Conservation (phyloP, 2,888 invertebrate species). For the Kuschelorhynchus macadamiae region DNA sequence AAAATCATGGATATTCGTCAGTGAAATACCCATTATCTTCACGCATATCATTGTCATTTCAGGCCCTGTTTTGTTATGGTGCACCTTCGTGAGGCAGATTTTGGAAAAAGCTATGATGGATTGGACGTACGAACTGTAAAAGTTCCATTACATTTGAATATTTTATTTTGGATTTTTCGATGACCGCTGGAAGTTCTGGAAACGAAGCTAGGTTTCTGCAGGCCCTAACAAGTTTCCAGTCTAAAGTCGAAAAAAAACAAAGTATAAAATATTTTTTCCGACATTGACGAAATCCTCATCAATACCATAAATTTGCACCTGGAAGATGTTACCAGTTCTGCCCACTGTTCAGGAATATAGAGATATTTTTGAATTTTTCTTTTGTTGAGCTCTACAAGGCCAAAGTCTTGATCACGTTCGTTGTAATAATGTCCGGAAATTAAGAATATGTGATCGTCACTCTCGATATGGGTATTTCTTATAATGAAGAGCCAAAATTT, state of each 20-base stretch:
- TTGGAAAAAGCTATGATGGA: neutral
- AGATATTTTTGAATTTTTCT: conserved; percentile 13
- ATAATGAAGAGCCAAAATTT: conserved; percentile 16
- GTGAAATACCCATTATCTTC: conserved; percentile 1
- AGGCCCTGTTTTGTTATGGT: neutral
- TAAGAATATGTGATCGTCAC: conserved; percentile 16
- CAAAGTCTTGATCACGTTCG: conserved; percentile 17
- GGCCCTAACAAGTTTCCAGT: no score
- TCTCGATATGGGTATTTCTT: conserved; percentile 18
- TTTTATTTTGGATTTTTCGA: conserved; percentile 1
- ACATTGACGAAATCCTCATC: conserved; percentile 6
- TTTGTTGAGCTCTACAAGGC: conserved; percentile 5
- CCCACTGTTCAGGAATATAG: conserved; percentile 18
- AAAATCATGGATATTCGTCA: conserved; percentile 12
- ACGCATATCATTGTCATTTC: neutral
- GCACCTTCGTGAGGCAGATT: conserved; percentile 14
- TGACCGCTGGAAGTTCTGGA: neutral
- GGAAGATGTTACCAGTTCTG: neutral
- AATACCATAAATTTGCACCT: neutral
- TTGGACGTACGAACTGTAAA: conserved; percentile 1
- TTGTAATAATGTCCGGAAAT: conserved; percentile 14
- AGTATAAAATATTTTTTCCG: neutral
- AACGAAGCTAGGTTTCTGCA: no score
- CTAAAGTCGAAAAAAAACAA: neutral
- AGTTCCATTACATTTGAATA: conserved; percentile 5